These are phyloP conservation scores for Asbolus verrucosus DNA, from an alignment of 1,140 invertebrate genomes.

Conservation along the genomic window DNA sequence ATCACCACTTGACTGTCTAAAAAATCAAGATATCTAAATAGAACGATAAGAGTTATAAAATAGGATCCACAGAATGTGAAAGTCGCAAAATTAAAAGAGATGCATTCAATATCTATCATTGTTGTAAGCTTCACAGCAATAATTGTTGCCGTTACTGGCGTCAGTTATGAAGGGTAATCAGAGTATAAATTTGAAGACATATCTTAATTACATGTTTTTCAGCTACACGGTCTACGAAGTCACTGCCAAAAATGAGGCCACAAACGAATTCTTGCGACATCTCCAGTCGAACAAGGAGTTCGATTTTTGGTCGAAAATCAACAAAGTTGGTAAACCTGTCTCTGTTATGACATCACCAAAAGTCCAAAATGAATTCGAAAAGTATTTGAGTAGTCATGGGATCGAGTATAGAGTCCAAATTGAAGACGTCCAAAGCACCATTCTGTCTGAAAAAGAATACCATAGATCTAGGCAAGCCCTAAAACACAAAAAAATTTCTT, in stretches of 20 bases:
- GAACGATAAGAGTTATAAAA: not conserved
- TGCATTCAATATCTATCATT: not conserved
- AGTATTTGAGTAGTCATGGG: not conserved
- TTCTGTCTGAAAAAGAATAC: slow-evolving; percentile 12
- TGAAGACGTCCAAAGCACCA: slow-evolving; percentile 42
- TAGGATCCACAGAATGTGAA: not conserved
- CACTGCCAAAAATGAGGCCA: slow-evolving; percentile 5
- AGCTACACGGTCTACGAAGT: slow-evolving; percentile 49
- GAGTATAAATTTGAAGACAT: not conserved
- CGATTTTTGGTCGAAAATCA: slow-evolving; percentile 32
- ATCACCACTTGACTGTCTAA: not conserved
- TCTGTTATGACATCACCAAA: slow-evolving; percentile 37
- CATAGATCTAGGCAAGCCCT: not conserved
- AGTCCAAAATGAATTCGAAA: slow-evolving; percentile 28
- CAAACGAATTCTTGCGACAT: slow-evolving; percentile 2
- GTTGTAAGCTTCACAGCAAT: not conserved
- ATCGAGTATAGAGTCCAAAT: slow-evolving; percentile 28
- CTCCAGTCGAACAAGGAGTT: not conserved
- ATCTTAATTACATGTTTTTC: not conserved
- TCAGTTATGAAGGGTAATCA: not conserved
- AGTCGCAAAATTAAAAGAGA: not conserved
- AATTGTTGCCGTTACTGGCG: not conserved
- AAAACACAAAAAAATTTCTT: slow-evolving; percentile 28
- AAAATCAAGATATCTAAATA: not conserved
- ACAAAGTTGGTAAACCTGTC: slow-evolving; percentile 13